These are phyloP conservation scores for Megaustenia siamemsis DNA, from an alignment of 2,888 invertebrate genomes.

Conservation along the genomic window DNA sequence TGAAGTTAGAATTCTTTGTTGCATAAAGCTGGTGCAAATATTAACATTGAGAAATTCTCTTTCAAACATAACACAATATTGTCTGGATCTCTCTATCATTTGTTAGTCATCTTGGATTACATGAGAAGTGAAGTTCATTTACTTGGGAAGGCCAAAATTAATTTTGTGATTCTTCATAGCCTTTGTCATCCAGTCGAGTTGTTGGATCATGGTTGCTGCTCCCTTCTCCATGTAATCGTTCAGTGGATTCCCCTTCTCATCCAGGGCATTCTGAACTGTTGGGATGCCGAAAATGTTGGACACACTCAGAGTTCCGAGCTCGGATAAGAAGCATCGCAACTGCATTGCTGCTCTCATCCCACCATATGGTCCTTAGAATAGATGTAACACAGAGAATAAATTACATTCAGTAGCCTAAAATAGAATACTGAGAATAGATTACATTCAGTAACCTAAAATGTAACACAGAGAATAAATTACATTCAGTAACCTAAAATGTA, in stretches of 20 bases:
- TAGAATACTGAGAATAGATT: no score
- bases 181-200: slow-evolving; percentile 80
- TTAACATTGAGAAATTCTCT: no score
- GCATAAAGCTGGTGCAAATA: no score
- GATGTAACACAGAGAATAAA: background rate
- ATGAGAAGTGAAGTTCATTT: background rate
- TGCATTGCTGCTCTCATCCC: slow-evolving; percentile 79
- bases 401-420: no score
- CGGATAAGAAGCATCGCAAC: slow-evolving; percentile 75
- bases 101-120: background rate
- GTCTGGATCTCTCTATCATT: no score
- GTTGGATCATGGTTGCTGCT: slow-evolving; percentile 72
- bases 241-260: slow-evolving; percentile 73
- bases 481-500: no score
- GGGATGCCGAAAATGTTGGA: slow-evolving; percentile 79
- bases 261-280: slow-evolving; percentile 73
- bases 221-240: slow-evolving; percentile 71
- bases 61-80: no score
- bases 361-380: slow-evolving; percentile 76
- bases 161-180: slow-evolving; percentile 75
- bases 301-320: slow-evolving; percentile 79
- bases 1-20: no score
- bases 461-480: no score
- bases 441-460: no score
- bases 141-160: slow-evolving; percentile 50